phyloP scores from a whole-genome alignment of 1,140 invertebrate species.

The Caligus rogercresseyi region DNA sequence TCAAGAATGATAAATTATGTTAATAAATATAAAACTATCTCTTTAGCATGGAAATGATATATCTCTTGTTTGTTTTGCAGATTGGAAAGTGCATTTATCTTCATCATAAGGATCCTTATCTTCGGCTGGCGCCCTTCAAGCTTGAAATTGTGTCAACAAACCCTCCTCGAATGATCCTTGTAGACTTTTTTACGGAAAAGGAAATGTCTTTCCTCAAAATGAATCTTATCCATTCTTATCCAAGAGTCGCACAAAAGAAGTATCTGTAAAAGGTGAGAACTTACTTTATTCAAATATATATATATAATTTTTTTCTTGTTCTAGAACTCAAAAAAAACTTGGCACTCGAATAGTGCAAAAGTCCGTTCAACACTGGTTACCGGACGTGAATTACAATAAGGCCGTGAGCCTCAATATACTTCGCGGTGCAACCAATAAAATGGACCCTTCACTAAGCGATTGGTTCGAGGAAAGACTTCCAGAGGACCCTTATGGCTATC shows the following conservation, averaged over 20 bases:
- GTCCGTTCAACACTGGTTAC: conserved; percentile 12
- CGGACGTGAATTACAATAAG: neutral
- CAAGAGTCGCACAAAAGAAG: neutral
- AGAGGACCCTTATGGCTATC: neutral
- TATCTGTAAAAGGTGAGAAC: neutral
- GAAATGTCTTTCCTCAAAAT: conserved; percentile 2
- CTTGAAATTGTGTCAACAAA: neutral
- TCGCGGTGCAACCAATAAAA: neutral
- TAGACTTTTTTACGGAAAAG: conserved; percentile 4
- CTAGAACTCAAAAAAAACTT: neutral
- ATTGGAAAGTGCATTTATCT: conserved; percentile 9
- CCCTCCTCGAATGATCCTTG: conserved; percentile 1
- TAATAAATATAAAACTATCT: too few species aligned
- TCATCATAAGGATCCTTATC: conserved; percentile 17
- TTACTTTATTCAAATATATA: neutral
- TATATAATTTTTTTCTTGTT: too few species aligned
- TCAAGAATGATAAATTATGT: too few species aligned
- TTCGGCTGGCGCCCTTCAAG: conserved; percentile 14
- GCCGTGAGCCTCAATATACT: neutral
- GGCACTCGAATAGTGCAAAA: conserved; percentile 8
- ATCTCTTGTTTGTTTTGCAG: too few species aligned
- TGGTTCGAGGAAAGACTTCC: neutral
- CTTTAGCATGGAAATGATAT: too few species aligned
- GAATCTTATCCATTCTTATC: conserved; percentile 1
- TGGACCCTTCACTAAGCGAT: neutral